phyloP scores from a whole-genome alignment of 2,797 vertebrate species.

The Gambusia yucatana region DNA sequence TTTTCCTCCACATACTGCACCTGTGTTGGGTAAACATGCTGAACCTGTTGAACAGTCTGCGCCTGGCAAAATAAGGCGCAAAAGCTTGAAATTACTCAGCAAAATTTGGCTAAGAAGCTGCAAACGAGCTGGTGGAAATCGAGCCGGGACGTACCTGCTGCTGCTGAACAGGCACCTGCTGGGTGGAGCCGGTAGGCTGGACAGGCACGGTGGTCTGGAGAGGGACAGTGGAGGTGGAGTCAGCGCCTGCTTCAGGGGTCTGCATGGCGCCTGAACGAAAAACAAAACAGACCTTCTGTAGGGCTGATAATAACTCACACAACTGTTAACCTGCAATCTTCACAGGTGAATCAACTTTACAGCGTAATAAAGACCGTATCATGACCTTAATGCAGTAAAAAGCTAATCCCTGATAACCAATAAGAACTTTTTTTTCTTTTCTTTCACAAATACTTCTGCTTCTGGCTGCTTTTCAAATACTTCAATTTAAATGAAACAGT shows the following conservation, averaged over 20 bases:
- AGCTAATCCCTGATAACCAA: slow-evolving; percentile 4
- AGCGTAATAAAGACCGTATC: slow-evolving; percentile 5
- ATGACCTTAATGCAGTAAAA: not conserved
- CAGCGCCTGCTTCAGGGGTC: slow-evolving; percentile 91
- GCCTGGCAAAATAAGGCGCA: slow-evolving; percentile 68
- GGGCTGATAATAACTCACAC: not conserved
- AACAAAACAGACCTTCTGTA: not conserved
- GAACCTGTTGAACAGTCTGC: slow-evolving; percentile 87
- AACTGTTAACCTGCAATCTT: not conserved
- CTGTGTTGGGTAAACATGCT: slow-evolving; percentile 93
- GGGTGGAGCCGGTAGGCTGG: slow-evolving; percentile 85
- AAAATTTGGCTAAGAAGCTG: not conserved
- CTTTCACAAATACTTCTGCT: not conserved
- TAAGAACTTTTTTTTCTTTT: not conserved
- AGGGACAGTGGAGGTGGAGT: slow-evolving; percentile 89
- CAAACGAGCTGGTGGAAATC: not conserved
- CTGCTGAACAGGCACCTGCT: slow-evolving; percentile 89
- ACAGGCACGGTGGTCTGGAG: slow-evolving; percentile 89
- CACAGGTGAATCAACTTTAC: slow-evolving; percentile 10
- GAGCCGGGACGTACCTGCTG: slow-evolving; percentile 73
- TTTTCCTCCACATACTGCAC: slow-evolving; percentile 98
- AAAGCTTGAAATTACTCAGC: slow-evolving; percentile 31
- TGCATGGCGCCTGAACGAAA: slow-evolving; percentile 90
- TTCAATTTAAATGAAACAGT: not conserved
- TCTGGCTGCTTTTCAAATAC: not conserved